Evolutionary conservation across 1,140 invertebrate genomes (phyloP).

Genomic region (Drosophila pruinosa): DNA sequence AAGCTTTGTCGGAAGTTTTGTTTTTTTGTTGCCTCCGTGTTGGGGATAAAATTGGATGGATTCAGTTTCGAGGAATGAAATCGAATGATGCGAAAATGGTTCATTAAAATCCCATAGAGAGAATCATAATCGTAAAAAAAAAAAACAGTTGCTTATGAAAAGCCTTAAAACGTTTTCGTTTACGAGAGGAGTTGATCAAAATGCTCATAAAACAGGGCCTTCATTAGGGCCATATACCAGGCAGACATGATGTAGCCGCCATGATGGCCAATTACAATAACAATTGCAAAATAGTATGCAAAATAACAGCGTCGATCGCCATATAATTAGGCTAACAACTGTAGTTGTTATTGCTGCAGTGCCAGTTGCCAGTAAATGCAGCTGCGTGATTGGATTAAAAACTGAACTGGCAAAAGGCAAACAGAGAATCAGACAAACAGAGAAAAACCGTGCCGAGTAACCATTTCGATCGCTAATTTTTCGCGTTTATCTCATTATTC

Average conservation of each 20-base stretch:
- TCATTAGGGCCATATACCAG: slow-evolving; percentile 29
- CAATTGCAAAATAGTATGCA: slow-evolving; percentile 73
- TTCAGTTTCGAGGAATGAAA: neutral
- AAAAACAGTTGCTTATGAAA: slow-evolving; percentile 51
- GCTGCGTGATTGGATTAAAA: slow-evolving; percentile 80
- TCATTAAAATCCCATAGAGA: slow-evolving; percentile 41
- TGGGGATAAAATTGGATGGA: neutral
- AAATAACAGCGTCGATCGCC: slow-evolving; percentile 43
- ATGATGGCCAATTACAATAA: slow-evolving; percentile 76
- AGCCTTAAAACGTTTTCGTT: slow-evolving; percentile 80
- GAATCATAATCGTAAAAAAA: slow-evolving; percentile 29
- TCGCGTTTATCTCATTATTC: slow-evolving; percentile 82
- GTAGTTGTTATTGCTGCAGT: no score
- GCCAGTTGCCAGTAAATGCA: slow-evolving; percentile 70
- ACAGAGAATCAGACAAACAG: neutral
- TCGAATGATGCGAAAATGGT: slow-evolving; percentile 12
- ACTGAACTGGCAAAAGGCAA: slow-evolving; percentile 24
- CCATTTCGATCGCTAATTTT: slow-evolving; percentile 77
- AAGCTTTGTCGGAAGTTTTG: slow-evolving; percentile 43
- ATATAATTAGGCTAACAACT: slow-evolving; percentile 67
- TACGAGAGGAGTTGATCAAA: slow-evolving; percentile 70
- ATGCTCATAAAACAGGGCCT: slow-evolving; percentile 48
- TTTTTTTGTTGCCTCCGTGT: neutral
- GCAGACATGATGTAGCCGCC: slow-evolving; percentile 34
- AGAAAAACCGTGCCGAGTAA: slow-evolving; percentile 42